These are phyloP conservation scores for Bufotes viridis DNA, from an alignment of 2,797 vertebrate genomes.

Conservation along the genomic window DNA sequence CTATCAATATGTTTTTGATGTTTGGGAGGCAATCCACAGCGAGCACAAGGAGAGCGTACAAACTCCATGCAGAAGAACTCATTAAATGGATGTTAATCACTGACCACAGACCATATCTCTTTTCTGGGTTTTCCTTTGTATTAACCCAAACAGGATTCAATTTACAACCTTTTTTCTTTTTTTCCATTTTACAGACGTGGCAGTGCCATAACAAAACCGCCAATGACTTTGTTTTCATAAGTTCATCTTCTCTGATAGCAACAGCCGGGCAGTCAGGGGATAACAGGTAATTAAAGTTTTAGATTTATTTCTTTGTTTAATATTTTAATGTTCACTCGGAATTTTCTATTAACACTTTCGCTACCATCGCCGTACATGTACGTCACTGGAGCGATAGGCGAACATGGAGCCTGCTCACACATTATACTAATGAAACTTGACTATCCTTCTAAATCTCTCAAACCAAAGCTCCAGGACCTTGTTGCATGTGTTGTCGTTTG, in stretches of 20 bases:
- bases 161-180: constrained; percentile 1
- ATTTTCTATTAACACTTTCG: neutral
- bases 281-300: constrained; percentile 82
- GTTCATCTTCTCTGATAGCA: constrained; percentile 94
- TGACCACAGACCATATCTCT: neutral
- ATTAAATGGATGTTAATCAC: neutral
- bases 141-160: neutral
- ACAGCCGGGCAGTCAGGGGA: constrained; percentile 95
- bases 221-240: constrained; percentile 95
- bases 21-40: too few relatives aligned
- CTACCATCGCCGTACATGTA: too few relatives aligned
- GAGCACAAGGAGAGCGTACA: too few relatives aligned
- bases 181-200: constrained; percentile 80
- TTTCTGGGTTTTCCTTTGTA: too few relatives aligned
- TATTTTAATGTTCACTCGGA: neutral
- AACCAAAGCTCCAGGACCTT: too few relatives aligned
- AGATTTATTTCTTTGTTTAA: neutral
- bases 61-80: too few relatives aligned
- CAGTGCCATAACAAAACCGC: constrained; percentile 98
- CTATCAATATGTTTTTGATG: too few relatives aligned
- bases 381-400: too few relatives aligned
- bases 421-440: too few relatives aligned
- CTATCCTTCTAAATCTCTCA: too few relatives aligned
- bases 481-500: too few relatives aligned
- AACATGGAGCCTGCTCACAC: too few relatives aligned